Conservation (phyloP, 2,888 invertebrate species). For the Xiphydria camelus region DNA sequence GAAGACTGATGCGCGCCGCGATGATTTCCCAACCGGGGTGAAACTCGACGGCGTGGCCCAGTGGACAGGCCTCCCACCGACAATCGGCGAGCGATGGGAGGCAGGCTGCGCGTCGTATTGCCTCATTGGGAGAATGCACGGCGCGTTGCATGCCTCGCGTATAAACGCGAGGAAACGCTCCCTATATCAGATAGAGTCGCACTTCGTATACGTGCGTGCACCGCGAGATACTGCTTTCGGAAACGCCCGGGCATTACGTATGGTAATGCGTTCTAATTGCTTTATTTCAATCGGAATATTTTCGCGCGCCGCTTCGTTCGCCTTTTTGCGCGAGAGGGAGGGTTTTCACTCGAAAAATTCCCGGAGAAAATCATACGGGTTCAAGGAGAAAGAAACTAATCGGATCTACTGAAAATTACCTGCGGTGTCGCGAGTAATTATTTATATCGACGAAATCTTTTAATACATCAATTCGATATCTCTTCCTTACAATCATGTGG, state of each 20-base stretch:
- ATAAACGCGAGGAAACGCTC: conserved; percentile 42
- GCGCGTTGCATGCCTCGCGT: conserved; percentile 37
- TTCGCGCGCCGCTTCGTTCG: too few relatives aligned
- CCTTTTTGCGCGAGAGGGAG: too few relatives aligned
- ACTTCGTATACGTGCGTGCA: conserved; percentile 36
- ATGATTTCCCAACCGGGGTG: not conserved
- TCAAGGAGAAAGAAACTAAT: too few relatives aligned
- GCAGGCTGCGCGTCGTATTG: conserved; percentile 20
- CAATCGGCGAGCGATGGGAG: conserved; percentile 22
- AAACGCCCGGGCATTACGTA: conserved; percentile 43
- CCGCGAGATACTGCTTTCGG: conserved; percentile 41
- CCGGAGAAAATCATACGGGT: too few relatives aligned
- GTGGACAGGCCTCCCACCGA: not conserved
- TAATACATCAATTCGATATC: too few relatives aligned
- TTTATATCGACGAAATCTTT: too few relatives aligned
- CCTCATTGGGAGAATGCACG: conserved; percentile 36
- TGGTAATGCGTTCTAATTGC: conserved; percentile 49
- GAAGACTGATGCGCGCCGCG: not conserved
- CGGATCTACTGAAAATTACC: too few relatives aligned
- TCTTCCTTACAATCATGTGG: too few relatives aligned
- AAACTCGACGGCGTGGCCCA: not conserved
- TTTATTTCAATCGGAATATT: conserved; percentile 42
- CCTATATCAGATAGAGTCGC: conserved; percentile 45
- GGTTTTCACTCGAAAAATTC: too few relatives aligned
- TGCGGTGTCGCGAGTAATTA: too few relatives aligned